Conservation (phyloP, 2,113 vertebrate species). For the Equus quagga region DNA sequence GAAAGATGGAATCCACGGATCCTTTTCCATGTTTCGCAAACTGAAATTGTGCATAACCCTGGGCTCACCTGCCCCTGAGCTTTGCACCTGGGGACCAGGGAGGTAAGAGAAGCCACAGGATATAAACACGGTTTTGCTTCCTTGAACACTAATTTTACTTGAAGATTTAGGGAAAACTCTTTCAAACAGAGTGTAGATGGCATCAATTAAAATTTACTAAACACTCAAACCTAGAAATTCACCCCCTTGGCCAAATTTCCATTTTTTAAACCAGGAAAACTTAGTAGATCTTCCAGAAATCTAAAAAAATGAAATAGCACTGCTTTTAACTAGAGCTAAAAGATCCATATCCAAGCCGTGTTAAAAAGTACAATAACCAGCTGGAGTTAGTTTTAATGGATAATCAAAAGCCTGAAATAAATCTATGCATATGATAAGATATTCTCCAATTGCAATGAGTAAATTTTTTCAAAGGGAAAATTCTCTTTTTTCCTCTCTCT, state of each 20-base stretch:
- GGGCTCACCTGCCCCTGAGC: neutral
- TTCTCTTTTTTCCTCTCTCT: neutral
- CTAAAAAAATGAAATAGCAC: neutral
- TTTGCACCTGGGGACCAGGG: neutral
- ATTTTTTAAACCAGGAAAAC: slow-evolving; percentile 22
- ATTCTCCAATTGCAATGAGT: neutral
- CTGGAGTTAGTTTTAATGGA: neutral
- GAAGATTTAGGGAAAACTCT: neutral
- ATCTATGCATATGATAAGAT: neutral
- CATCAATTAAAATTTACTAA: neutral
- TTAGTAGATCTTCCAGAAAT: neutral
- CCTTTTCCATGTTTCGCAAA: neutral
- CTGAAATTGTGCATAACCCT: neutral
- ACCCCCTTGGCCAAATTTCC: accelerated
- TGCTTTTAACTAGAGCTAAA: neutral
- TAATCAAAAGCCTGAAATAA: neutral
- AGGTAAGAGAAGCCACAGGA: neutral
- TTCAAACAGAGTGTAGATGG: no score
- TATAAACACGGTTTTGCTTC: neutral
- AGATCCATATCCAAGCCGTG: neutral
- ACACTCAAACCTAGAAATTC: neutral
- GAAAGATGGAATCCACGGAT: accelerated
- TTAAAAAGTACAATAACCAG: neutral
- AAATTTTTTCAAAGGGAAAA: neutral
- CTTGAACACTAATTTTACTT: neutral